Evolutionary conservation across 2,113 vertebrate species (phyloP).

Genomic region (Sterna hirundo): DNA sequence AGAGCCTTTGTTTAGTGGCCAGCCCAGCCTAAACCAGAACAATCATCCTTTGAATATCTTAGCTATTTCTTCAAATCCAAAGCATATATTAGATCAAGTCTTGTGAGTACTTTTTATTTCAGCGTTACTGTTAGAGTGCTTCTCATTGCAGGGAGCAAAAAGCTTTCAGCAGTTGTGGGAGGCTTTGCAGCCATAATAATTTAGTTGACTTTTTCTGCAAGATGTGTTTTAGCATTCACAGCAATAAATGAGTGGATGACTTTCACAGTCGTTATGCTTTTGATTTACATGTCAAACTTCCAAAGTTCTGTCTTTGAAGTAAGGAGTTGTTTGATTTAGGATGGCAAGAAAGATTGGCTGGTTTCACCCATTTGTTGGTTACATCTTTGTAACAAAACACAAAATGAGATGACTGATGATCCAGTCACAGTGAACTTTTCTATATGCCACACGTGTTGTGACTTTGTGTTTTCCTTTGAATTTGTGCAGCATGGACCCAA

Average conservation of each 20-base stretch:
- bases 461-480: not conserved
- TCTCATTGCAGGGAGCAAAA: not conserved
- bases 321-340: not conserved
- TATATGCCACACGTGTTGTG: accelerated
- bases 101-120: not conserved
- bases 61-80: not conserved
- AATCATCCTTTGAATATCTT: not conserved
- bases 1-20: not conserved
- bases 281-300: not conserved
- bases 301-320: not conserved
- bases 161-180: not conserved
- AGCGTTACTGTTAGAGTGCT: not conserved
- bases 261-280: not conserved
- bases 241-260: not conserved
- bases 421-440: not conserved
- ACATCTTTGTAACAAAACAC: not conserved
- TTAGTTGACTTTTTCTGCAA: not conserved
- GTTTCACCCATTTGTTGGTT: not conserved
- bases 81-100: not conserved
- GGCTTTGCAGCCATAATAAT: not conserved
- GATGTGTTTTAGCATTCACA: not conserved
- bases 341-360: not conserved
- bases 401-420: not conserved
- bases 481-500: not conserved
- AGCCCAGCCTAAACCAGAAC: not conserved